Percentiles rank a stretch among this genome's conserved stretches.
Conservation (phyloP, 2,113 vertebrate genomes). For the Dipodomys stephensi region DNA sequence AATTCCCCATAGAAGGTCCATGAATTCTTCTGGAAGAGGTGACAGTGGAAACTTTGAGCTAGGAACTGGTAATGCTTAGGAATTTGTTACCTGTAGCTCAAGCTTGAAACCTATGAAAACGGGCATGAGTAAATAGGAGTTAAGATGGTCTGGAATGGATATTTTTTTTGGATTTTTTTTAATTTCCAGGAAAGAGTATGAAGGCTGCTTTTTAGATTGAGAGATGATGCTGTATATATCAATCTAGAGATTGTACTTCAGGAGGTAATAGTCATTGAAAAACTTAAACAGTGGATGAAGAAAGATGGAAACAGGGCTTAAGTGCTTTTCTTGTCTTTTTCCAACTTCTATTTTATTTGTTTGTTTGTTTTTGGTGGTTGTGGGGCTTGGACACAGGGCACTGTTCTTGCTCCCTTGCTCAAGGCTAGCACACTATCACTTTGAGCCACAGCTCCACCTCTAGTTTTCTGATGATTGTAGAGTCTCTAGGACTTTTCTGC, state of each 20-base stretch:
- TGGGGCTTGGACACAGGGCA: too few species aligned
- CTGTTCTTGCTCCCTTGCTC: too few species aligned
- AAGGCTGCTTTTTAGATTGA: not conserved
- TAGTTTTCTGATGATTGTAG: too few species aligned
- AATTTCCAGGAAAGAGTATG: not conserved
- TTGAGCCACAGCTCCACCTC: too few species aligned
- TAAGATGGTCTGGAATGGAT: not conserved
- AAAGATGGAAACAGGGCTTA: not conserved
- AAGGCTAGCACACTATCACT: too few species aligned
- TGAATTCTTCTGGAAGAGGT: not conserved
- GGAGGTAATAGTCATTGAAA: not conserved
- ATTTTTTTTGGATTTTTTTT: not conserved
- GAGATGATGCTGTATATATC: not conserved
- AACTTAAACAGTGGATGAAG: not conserved
- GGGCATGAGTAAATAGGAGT: too few species aligned
- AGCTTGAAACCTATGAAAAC: not conserved
- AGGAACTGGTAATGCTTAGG: not conserved
- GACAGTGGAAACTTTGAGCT: not conserved
- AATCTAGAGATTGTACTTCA: not conserved
- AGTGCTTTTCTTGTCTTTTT: not conserved
- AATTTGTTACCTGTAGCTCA: not conserved
- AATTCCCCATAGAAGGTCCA: not conserved
- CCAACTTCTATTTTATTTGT: too few species aligned
- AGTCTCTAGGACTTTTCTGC: too few species aligned
- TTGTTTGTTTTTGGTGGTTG: too few species aligned